Evolutionary conservation across 2,797 vertebrate species (phyloP), one percentile per base, ranked within the genome.

Genomic region (Scomberomorus guttatus): DNA sequence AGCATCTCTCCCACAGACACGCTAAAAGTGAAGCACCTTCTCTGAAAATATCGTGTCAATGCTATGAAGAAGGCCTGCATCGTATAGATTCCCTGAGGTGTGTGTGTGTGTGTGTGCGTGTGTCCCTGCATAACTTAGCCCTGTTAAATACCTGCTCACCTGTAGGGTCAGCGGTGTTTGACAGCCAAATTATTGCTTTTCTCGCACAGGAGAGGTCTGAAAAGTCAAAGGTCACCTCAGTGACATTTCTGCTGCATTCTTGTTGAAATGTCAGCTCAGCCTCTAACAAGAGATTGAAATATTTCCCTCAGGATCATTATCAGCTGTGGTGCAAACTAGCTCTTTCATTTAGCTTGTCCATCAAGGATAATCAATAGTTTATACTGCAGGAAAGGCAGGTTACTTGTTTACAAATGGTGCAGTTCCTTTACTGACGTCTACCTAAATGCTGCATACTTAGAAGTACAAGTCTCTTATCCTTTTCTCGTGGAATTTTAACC

Each of bases 11-110:
- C 27, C 57, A 58, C 39, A 81, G 17, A 76, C 11, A 44, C 87
- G 87, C 66, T 56, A 85, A 75, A 92, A 84, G 54, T 88, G 15
- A 85, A 68, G 55, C 54, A 2, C 24, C 18, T 17, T 52, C 24
- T 81, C 80, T 76, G 64, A 81, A 92, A 86, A 77, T 78, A 54
- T 73, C 80, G 81, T 37, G 34, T 76, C 29, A 57, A 60, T 87
- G 89, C 25, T 56, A 79, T 54, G 63, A 69, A 71, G 73, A 25
- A 68, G 11, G 5, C 37, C 15, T 39, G 48, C 63, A 10, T 54
- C 52, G 0, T 24, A 25, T 27, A 39, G 75, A 56, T 63, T 51
- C 25, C 50, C 42, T 60, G 42, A 29, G 32, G 39, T 13, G 55
- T 69, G 58, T 57, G 8, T 34, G 64, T 59, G 72, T 54, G 20